Percentiles rank a stretch among this genome's conserved stretches.
Evolutionary conservation across 2,888 invertebrate genomes (phyloP).

Genomic region (Lacanobia wlatinum): DNA sequence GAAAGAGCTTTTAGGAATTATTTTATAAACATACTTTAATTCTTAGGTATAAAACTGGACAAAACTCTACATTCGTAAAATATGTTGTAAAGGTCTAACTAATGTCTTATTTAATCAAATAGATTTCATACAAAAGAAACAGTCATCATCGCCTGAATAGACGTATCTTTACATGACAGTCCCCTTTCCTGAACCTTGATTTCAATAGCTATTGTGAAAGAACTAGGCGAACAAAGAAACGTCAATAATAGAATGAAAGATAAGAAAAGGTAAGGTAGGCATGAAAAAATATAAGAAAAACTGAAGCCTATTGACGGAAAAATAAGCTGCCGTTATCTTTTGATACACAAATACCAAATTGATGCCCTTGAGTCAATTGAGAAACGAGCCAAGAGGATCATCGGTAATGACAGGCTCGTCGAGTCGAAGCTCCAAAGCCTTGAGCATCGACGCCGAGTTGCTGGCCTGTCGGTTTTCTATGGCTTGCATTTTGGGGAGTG

Average conservation of each 20-base stretch:
- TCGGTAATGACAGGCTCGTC: too few species aligned
- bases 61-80: not conserved
- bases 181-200: constrained; percentile 26
- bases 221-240: constrained; percentile 32
- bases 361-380: too few species aligned
- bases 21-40: not conserved
- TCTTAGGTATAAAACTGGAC: not conserved
- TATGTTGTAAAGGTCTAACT: not conserved
- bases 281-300: not conserved
- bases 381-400: too few species aligned
- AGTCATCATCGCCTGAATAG: constrained; percentile 12
- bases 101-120: constrained; percentile 9
- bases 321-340: not conserved
- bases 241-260: constrained; percentile 25
- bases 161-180: constrained; percentile 21
- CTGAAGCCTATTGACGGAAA: not conserved
- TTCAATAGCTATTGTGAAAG: constrained; percentile 33
- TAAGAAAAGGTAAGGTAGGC: constrained; percentile 2
- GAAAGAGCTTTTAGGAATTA: not conserved
- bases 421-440: too few species aligned
- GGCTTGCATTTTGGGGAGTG: too few species aligned
- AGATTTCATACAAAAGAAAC: constrained; percentile 19
- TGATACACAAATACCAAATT: too few species aligned
- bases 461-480: too few species aligned
- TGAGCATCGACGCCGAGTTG: too few species aligned